Base-by-base conservation (phyloP, 2,888 invertebrate species). In the Thalpophila matura region DNA sequence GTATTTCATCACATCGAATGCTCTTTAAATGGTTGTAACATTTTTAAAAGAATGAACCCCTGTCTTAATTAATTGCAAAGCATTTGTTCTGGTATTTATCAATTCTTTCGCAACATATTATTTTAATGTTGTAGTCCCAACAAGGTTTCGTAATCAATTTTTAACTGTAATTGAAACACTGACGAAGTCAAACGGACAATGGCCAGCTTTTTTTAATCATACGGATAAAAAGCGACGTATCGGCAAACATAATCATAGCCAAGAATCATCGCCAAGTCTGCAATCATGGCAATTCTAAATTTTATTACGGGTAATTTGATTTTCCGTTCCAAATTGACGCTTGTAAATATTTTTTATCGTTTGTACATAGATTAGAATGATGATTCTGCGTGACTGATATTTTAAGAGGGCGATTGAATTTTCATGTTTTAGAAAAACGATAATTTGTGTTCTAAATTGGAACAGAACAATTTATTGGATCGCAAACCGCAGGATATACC, bases 291-390 rank as follows among this genome's bases (percentile, higher is more conserved):
- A 68, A 82, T 83, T 77, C 72, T 72, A 75, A 81, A 68, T 79
- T 85, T 85, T 86, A 86, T 83, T 78, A 75, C 84, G 79, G 27
- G 71, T 83, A 86, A 85, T 86, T 86, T 82, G 65, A 77, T 74
- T 84, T 77, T 78, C 67, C 78, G 82, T 82, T 82, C 79, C 65
- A 65, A 77, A 77, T 74, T 65, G 73, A 64, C 68, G 80, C 67
- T 71, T 73, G 70, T 62, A 80, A 80, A 71, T 61, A 74, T 79
- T 79, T 79, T 81, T 75, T 76, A 60, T 62, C 45, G 45, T 67
- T 45, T 49, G 50, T 57, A 71, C 51, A 56, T 29, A 61, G 59
- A 71, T 74, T 64, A 65, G 59, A 65, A 61, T 47, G 33, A 57
- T 35, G 22, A 67, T 47, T 63, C 40, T 64, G 70, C 27, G 56